These are phyloP conservation scores for Papilio elwesi DNA, from an alignment of 2,888 invertebrate genomes.

Conservation along the genomic window DNA sequence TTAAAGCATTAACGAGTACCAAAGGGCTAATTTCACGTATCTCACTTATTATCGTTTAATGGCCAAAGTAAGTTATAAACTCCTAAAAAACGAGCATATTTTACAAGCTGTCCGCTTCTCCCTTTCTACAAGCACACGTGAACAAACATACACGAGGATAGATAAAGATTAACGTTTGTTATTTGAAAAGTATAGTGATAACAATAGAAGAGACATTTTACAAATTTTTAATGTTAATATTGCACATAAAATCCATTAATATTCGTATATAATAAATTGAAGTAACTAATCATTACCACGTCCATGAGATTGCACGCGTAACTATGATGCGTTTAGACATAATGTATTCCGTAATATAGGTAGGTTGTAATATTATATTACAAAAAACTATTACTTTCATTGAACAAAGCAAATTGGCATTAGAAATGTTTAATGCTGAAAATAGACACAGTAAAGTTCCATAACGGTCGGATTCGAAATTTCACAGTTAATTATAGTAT, in stretches of 20 bases:
- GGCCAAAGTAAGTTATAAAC: no score
- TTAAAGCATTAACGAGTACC: not conserved
- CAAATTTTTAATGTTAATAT: not conserved
- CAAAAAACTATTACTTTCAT: no score
- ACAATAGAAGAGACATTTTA: no score
- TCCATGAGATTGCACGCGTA: not conserved
- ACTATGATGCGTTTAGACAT: not conserved
- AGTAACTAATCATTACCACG: not conserved
- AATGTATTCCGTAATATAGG: not conserved
- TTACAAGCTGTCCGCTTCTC: not conserved
- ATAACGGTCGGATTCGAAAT: slow-evolving; percentile 5
- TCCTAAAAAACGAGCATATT: not conserved
- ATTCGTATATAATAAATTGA: not conserved
- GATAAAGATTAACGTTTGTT: not conserved
- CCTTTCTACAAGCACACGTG: not conserved
- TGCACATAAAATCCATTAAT: not conserved
- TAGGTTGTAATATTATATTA: not conserved
- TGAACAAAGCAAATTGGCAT: no score
- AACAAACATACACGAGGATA: not conserved
- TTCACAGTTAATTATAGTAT: not conserved
- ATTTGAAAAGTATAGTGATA: no score
- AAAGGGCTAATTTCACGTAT: not conserved
- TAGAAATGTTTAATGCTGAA: no score
- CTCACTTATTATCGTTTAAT: not conserved
- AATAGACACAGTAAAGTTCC: not conserved